Evolutionary conservation across 2,888 invertebrate species (phyloP), one percentile per base, ranked within the genome.

Genomic region (Patella depressa): DNA sequence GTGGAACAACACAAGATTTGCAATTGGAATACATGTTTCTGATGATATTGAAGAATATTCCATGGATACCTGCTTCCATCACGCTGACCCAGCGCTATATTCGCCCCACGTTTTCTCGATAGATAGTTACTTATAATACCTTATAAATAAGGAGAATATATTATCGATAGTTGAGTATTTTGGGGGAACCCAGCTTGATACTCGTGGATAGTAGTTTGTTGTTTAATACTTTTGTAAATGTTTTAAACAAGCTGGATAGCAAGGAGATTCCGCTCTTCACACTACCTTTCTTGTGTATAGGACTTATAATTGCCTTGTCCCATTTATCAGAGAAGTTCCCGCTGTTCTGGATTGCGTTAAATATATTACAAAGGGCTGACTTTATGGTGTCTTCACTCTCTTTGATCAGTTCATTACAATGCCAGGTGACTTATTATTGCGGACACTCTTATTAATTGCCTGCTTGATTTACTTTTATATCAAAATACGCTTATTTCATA

Each of bases 1-100:
- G n/a, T 11, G 74, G 2, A 59, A 29, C 59, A 12, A 74, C 59
- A 59, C 74, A 74, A 29, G 74, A 74, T 74, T 55, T 57, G 17
- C 57, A 57, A 5, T 59, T 45, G 29, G 14, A 24, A 14, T 59
- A 74, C 59, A 74, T 74, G n/a, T 59, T 57, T 14, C 59, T 24
- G 19, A 74, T 15, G 12, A 65, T 59, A 24, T 12, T 19, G 2
- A 45, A 17, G 45, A 74, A 29, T 45, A 29, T 74, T 15, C 65
- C 74, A 74, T 34, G 74, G 17, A 74, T 29, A 57, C 5, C 45
- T 14, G 45, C 24, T 17, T 74, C 45, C 9, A 34, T 53, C 7
- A 65, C 45, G 34, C 57, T 53, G 9, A 53, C 53, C 74, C 65
- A 65, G 19, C 19, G n/a, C 19, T n/a, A 65, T 24, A 15, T 17